Evolutionary conservation across 1,140 invertebrate species (phyloP), one percentile per base, ranked within the genome.

Genomic region (Stegodyphus dumicola): DNA sequence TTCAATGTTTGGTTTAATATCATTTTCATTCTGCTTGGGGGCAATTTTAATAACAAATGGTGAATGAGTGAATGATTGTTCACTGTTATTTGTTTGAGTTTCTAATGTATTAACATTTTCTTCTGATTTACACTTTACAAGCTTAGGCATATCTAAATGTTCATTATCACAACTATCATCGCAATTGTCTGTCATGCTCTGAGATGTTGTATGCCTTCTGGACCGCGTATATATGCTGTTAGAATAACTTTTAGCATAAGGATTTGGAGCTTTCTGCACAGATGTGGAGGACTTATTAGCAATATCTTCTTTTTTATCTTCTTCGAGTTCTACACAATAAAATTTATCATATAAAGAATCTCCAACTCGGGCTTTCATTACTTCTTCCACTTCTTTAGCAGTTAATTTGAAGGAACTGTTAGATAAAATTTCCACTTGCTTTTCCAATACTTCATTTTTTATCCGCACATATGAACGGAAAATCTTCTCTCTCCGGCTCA

Each of bases 381-480:
- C 94, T 13, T 95, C 95, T 53, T 93, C 92, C 56, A 93, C 90
- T 67, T 95, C 94, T 33, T 92, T 90, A 6, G 92, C 91, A 18
- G 93, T 92, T 81, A 95, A 90, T 85, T 89, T 90, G 75, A 92
- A 10, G 88, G 54, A 67, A 79, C 78, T 86, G 69, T 88, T 65
- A 18, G 67, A 71, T 51, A 90, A 78, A 48, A 89, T 84, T 33
- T 87, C 87, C 15, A 91, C 89, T 92, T 98, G 96, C 89, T 97
- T 97, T 88, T 96, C 94, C 91, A 99, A 98, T 5, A 97, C 97
- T 91, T 97, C 95, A 89, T 98, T 96, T 60, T 96, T 93, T 88
- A 96, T 92, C 86, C 94, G 93, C 89, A 97, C 94, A 89, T 95
- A 96, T 15, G 95, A 94, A 4, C 96, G 93, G 56, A 96, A 96